Conservation (phyloP, 2,888 invertebrate genomes). For the Allophyes oxyacanthae region DNA sequence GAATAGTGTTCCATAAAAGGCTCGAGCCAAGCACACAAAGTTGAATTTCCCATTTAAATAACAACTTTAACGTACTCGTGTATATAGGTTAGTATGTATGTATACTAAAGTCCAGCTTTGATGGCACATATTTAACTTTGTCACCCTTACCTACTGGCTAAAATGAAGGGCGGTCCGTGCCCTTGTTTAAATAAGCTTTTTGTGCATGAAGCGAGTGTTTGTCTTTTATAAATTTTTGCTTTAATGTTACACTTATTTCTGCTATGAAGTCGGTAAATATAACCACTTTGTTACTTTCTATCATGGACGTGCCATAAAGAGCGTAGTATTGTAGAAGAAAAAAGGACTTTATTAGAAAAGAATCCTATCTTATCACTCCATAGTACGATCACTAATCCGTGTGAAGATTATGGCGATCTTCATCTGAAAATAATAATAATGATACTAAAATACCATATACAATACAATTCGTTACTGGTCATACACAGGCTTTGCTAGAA, state of each 20-base stretch:
- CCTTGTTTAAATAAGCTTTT: conserved; percentile 50
- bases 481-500: too few species aligned
- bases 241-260: conserved; percentile 32
- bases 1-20: conserved; percentile 18
- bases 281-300: not conserved
- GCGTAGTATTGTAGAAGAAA: too few species aligned
- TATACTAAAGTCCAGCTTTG: conserved; percentile 16
- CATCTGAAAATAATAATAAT: too few species aligned
- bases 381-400: too few species aligned
- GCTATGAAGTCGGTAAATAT: conserved; percentile 22
- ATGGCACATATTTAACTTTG: conserved; percentile 48
- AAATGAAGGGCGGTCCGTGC: conserved; percentile 33
- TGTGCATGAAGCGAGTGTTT: conserved; percentile 33
- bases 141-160: conserved; percentile 40
- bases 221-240: conserved; percentile 38
- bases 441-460: too few species aligned
- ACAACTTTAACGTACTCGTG: not conserved
- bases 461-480: too few species aligned
- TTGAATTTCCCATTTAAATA: conserved; percentile 23
- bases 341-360: too few species aligned
- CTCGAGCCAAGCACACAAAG: conserved; percentile 7
- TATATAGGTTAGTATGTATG: conserved; percentile 1
- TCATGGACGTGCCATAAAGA: too few species aligned
- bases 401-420: too few species aligned
- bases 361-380: too few species aligned